These are phyloP conservation scores for Myotis vivesi DNA, from an alignment of 2,797 vertebrate genomes.

Conservation along the genomic window DNA sequence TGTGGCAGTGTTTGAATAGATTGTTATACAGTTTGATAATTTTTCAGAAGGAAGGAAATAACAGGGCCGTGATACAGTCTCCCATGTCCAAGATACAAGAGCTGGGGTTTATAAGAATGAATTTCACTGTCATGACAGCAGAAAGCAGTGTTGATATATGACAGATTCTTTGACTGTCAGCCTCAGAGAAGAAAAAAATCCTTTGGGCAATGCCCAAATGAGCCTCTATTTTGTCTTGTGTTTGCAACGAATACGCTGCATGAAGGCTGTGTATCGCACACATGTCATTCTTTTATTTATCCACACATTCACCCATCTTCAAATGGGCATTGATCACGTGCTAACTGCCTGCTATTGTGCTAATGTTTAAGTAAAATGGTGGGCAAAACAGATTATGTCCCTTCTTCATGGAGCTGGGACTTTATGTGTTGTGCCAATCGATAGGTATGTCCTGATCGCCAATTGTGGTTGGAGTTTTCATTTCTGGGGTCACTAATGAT, in stretches of 20 bases:
- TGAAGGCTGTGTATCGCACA: not conserved
- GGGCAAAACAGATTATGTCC: too few species aligned
- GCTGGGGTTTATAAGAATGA: not conserved
- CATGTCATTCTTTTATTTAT: not conserved
- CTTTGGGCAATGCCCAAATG: not conserved
- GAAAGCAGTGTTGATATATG: not conserved
- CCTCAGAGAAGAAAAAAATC: not conserved
- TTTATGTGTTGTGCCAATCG: not conserved
- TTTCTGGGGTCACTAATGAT: not conserved
- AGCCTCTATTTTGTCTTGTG: not conserved
- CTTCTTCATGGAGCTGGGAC: not conserved
- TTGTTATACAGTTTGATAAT: not conserved
- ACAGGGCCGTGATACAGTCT: not conserved
- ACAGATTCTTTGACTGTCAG: not conserved
- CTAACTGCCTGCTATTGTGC: not conserved
- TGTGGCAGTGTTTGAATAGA: not conserved
- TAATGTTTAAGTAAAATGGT: not conserved
- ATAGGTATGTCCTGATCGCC: not conserved
- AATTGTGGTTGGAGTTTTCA: not conserved
- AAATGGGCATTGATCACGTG: rapidly evolving
- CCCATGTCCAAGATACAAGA: not conserved
- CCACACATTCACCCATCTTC: not conserved
- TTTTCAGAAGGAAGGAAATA: conserved; percentile 23
- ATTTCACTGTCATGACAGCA: not conserved
- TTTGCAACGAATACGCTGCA: too few species aligned